A percentile compares a stretch with the other conserved stretches of the same genome.
These are phyloP conservation scores for Sycophila sp. DNA, from an alignment of 1,140 invertebrate genomes.

Conservation along the genomic window DNA sequence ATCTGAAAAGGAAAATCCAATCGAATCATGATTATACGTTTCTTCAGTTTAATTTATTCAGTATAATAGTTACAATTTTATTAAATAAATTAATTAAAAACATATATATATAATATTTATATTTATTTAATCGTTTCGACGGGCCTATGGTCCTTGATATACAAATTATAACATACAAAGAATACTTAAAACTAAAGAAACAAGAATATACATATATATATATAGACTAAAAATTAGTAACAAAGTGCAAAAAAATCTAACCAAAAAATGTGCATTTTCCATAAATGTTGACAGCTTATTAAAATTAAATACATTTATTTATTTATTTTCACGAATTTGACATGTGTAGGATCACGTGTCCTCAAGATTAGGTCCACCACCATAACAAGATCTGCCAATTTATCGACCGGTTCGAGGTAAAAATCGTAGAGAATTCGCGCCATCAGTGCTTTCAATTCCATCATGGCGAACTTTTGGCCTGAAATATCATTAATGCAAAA, in stretches of 20 bases:
- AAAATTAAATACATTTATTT: not conserved
- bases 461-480: slow-evolving; percentile 48
- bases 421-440: slow-evolving; percentile 39
- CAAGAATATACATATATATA: too few species aligned
- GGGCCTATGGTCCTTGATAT: too few species aligned
- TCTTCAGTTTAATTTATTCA: too few species aligned
- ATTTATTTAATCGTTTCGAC: slow-evolving; percentile 10
- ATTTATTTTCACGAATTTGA: slow-evolving; percentile 31
- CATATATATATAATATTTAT: not conserved
- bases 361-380: slow-evolving; percentile 35
- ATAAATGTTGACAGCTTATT: too few species aligned
- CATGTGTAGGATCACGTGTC: slow-evolving; percentile 18
- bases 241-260: too few species aligned
- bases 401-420: slow-evolving; percentile 38
- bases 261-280: too few species aligned
- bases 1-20: too few species aligned
- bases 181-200: too few species aligned
- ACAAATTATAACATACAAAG: too few species aligned
- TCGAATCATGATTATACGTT: too few species aligned
- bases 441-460: slow-evolving; percentile 40
- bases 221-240: too few species aligned
- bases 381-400: slow-evolving; percentile 17
- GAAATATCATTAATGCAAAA: not conserved
- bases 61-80: too few species aligned
- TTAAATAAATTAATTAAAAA: not conserved